A percentile compares a stretch with the other conserved stretches of the same genome.
phyloP scores from a whole-genome alignment of 2,888 invertebrate genomes.

The Drosophila pullipes region DNA sequence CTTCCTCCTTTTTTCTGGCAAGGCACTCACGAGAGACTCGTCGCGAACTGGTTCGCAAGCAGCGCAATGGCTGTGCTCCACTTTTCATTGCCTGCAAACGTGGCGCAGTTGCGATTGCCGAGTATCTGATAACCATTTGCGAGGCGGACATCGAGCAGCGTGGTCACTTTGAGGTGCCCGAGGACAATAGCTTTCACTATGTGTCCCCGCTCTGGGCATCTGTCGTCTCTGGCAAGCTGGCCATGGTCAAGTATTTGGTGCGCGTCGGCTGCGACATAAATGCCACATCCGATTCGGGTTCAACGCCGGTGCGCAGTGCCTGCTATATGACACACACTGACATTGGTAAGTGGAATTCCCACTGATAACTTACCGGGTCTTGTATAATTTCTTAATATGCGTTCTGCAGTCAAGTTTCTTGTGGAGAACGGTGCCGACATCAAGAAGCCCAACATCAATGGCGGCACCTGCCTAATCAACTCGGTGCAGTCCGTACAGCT shows the following conservation, averaged over 20 bases:
- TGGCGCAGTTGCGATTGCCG: conserved; percentile 93
- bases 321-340: conserved; percentile 96
- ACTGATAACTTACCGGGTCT: no score
- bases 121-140: conserved; percentile 93
- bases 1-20: conserved; percentile 65
- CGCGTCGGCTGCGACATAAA: conserved; percentile 93
- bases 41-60: conserved; percentile 89
- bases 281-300: conserved; percentile 94
- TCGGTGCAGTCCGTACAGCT: conserved; percentile 94
- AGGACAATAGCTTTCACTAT: conserved; percentile 90
- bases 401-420: conserved; percentile 88
- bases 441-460: conserved; percentile 93
- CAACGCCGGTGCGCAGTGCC: conserved; percentile 95
- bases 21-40: conserved; percentile 87
- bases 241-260: conserved; percentile 91
- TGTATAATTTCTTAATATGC: not conserved
- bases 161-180: conserved; percentile 93
- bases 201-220: conserved; percentile 97
- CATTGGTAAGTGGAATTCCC: conserved; percentile 85
- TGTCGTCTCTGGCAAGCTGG: conserved; percentile 93
- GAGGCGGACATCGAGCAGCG: conserved; percentile 94
- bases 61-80: conserved; percentile 92
- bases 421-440: conserved; percentile 93
- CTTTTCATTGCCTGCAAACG: conserved; percentile 89
- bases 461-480: conserved; percentile 97